Percentiles rank a stretch among this genome's conserved stretches.
phyloP scores from a whole-genome alignment of 2,797 vertebrate species.

The Heterohyrax brucei region DNA sequence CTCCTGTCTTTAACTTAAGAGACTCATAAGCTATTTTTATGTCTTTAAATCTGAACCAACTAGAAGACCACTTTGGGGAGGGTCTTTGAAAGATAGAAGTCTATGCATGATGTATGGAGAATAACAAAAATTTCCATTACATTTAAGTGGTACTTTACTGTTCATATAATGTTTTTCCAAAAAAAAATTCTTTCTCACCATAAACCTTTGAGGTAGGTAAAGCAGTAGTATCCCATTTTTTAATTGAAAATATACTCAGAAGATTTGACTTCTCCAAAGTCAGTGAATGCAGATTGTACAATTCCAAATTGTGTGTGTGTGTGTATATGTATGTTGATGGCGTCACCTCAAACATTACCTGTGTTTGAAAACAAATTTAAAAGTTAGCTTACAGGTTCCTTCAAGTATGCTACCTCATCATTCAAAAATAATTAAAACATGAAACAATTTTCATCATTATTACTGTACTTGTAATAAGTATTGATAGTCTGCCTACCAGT shows the following conservation, averaged over 20 bases:
- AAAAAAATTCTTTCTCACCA: background rate
- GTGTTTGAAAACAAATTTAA: slow-evolving; percentile 59
- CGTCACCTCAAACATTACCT: background rate
- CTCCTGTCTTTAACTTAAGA: background rate
- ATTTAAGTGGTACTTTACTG: slow-evolving; percentile 12
- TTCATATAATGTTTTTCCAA: slow-evolving; percentile 5
- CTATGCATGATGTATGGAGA: background rate
- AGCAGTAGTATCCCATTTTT: background rate
- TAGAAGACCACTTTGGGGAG: background rate
- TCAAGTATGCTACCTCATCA: background rate
- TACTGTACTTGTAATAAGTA: background rate
- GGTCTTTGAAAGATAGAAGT: slow-evolving; percentile 15
- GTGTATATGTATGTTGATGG: background rate
- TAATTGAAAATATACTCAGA: slow-evolving; percentile 32
- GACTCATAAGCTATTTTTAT: background rate
- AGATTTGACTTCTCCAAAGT: slow-evolving; percentile 32
- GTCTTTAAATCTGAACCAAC: slow-evolving; percentile 42
- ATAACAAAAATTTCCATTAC: background rate
- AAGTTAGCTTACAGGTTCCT: background rate
- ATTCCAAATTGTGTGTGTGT: slow-evolving; percentile 32
- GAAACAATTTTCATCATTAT: slow-evolving; percentile 35
- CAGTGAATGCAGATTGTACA: slow-evolving; percentile 18
- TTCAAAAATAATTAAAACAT: slow-evolving; percentile 30
- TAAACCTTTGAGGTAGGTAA: slow-evolving; percentile 19
- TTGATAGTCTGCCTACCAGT: background rate